phyloP scores from a whole-genome alignment of 1,140 invertebrate genomes.

The Andrena cerasifolii region DNA sequence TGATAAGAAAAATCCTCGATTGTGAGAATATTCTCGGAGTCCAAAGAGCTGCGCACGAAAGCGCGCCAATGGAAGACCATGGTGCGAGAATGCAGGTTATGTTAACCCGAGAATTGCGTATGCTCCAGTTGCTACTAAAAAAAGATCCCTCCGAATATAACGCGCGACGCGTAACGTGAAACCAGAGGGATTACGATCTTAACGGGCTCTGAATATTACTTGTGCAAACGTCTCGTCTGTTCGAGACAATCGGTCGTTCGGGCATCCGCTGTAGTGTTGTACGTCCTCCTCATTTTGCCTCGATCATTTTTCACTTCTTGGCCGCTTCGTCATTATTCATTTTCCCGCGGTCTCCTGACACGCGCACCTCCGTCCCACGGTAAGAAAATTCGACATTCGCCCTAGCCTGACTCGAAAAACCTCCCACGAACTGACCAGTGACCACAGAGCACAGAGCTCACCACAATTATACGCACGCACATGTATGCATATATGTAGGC shows the following conservation, averaged over 20 bases:
- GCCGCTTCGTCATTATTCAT: slow-evolving; percentile 67
- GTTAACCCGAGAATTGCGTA: slow-evolving; percentile 6
- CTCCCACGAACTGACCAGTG: slow-evolving; percentile 44
- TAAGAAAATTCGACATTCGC: slow-evolving; percentile 70
- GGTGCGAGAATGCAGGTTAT: slow-evolving; percentile 23
- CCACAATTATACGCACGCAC: slow-evolving; percentile 17
- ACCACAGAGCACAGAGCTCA: slow-evolving; percentile 25
- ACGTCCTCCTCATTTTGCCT: slow-evolving; percentile 78
- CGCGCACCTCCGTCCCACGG: slow-evolving; percentile 65
- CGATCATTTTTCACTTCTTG: slow-evolving; percentile 61
- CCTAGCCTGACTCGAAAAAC: slow-evolving; percentile 39
- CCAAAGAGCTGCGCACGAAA: background rate
- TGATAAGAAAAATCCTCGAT: slow-evolving; percentile 6
- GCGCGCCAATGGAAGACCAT: slow-evolving; percentile 29
- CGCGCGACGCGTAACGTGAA: background rate
- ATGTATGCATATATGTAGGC: background rate
- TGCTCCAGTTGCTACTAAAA: background rate
- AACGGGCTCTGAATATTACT: slow-evolving; percentile 63
- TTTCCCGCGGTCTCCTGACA: slow-evolving; percentile 69
- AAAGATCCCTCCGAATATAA: background rate
- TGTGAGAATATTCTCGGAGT: background rate
- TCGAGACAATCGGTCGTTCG: slow-evolving; percentile 76
- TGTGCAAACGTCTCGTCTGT: slow-evolving; percentile 78
- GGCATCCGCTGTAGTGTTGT: slow-evolving; percentile 74
- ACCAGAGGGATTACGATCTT: slow-evolving; percentile 5